Evolutionary conservation across 2,888 invertebrate species (phyloP), one percentile per base, ranked within the genome.

Genomic region (Protophormia terraenovae): DNA sequence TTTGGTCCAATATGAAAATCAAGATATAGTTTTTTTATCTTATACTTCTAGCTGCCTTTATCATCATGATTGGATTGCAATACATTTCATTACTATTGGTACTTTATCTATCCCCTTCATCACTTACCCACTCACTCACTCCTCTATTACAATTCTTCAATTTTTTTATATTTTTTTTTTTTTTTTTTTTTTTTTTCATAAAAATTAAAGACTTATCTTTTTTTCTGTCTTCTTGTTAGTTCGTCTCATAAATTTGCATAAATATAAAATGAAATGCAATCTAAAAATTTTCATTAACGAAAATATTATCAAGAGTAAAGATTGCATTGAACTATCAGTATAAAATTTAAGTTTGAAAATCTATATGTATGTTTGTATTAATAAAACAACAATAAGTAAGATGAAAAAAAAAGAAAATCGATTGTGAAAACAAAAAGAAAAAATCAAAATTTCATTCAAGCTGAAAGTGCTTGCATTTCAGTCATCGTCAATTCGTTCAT

Each of bases 31-130:
- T 47, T 45, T 71, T 67, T 80, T 47, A 41, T 55, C 14, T 19
- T 38, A 5, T 35, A 2, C 22, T 35, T 55, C 24, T 58, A 66
- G 45, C 45, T 35, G 24, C 35, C 66, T 62, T 64, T 22, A 58
- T 80, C 55, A 73, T 80, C 47, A 66, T 80, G 80, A 80, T 80
- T 80, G 80, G 66, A 58, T 80, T 80, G 80, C 80, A 66, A 73
- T 80, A 73, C 80, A 73, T 66, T 58, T 73, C 73, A 73, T 73
- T 32, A 73, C 32, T 73, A 35, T 5, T 16, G 2, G 1, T 47
- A 29, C 66, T 62, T 7, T 45, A 3, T 62, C 45, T 58, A 58
- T 45, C 55, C 7, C 64, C 29, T n/a, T n/a, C n/a, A n/a, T n/a
- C n/a, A n/a, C n/a, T n/a, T n/a, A 19, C 47, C 8, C 6, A 6